Evolutionary conservation across 2,888 invertebrate genomes (phyloP).

Genomic region (Deilephila elpenor): DNA sequence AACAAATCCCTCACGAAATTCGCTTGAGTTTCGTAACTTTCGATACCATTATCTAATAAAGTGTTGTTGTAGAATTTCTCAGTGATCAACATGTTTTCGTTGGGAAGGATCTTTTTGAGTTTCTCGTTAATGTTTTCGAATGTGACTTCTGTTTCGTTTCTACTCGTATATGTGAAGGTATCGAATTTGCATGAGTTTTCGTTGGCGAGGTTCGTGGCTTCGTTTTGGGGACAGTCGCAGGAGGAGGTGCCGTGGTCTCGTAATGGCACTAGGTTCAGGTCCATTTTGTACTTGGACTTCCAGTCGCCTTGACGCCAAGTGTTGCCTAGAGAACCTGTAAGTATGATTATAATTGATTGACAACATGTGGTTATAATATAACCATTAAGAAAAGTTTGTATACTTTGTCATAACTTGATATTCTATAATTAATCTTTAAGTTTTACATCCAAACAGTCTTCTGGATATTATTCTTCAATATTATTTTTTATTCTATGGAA

Average conservation of each 20-base stretch:
- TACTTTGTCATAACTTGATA: too few relatives aligned
- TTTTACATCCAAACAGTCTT: too few relatives aligned
- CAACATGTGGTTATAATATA: background rate
- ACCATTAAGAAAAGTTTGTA: too few relatives aligned
- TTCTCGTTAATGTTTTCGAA: slow-evolving; percentile 56
- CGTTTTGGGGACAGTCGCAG: slow-evolving; percentile 52
- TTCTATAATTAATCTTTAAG: too few relatives aligned
- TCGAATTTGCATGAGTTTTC: slow-evolving; percentile 36
- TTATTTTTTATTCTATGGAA: too few relatives aligned
- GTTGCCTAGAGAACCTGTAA: slow-evolving; percentile 88
- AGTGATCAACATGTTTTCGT: slow-evolving; percentile 65
- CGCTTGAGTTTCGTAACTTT: slow-evolving; percentile 71
- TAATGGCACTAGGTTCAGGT: slow-evolving; percentile 64
- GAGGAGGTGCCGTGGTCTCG: slow-evolving; percentile 52
- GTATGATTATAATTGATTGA: background rate
- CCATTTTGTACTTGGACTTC: slow-evolving; percentile 74
- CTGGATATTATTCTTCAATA: too few relatives aligned
- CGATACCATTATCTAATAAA: slow-evolving; percentile 58
- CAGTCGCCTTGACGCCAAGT: slow-evolving; percentile 93
- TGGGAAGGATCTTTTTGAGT: slow-evolving; percentile 59
- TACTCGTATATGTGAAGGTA: slow-evolving; percentile 31
- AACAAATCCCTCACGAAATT: slow-evolving; percentile 74
- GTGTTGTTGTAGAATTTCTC: slow-evolving; percentile 74
- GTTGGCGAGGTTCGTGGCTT: slow-evolving; percentile 31
- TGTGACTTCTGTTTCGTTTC: slow-evolving; percentile 43